A percentile compares a stretch with the other conserved stretches of the same genome.
These are phyloP conservation scores for Acrocephalus kingi DNA, from an alignment of 2,113 vertebrate species.

Conservation along the genomic window DNA sequence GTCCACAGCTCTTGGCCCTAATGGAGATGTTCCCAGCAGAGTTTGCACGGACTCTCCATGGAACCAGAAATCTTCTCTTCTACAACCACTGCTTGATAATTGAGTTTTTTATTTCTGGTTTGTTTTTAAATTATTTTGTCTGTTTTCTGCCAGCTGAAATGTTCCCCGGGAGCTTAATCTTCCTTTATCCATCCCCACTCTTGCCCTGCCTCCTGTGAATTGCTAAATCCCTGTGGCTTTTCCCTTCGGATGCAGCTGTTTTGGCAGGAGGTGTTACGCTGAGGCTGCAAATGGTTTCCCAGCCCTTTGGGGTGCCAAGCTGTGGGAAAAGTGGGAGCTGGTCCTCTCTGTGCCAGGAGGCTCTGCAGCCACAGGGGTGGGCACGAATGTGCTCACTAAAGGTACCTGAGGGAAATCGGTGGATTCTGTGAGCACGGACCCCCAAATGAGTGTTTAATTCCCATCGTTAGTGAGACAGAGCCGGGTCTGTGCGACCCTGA, in stretches of 20 bases:
- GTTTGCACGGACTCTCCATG: neutral
- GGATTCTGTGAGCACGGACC: neutral
- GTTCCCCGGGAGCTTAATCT: neutral
- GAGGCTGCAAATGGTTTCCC: neutral
- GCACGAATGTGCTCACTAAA: rapidly evolving
- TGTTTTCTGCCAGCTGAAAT: neutral
- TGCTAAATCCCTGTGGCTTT: neutral
- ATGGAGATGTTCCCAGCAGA: neutral
- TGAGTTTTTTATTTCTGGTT: neutral
- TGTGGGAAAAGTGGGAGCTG: neutral
- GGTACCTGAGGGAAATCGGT: neutral
- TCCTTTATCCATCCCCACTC: neutral
- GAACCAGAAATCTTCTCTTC: neutral
- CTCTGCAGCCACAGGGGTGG: neutral
- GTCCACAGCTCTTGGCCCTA: neutral
- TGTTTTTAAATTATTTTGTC: neutral
- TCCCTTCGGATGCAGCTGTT: neutral
- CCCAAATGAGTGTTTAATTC: neutral
- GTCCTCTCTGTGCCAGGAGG: neutral
- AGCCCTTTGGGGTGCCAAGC: neutral
- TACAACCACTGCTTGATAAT: neutral
- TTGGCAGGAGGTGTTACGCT: neutral
- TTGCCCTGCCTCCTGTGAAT: neutral
- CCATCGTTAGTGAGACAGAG: rapidly evolving
- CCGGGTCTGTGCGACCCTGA: rapidly evolving